Evolutionary conservation across 2,113 vertebrate genomes (phyloP), one percentile per base, ranked within the genome.

Genomic region (Heptranchias perlo): DNA sequence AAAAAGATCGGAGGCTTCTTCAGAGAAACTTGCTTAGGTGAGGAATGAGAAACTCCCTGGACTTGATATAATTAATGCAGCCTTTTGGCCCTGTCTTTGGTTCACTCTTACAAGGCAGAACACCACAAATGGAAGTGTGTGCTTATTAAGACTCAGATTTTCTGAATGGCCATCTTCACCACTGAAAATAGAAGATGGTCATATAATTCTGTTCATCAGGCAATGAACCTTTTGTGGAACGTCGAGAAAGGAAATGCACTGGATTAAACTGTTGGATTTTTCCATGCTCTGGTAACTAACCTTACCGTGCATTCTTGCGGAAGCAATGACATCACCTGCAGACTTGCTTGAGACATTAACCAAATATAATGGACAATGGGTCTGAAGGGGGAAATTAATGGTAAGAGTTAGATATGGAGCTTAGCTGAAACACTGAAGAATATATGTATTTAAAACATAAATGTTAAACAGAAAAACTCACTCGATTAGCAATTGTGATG

Each of bases 271-370:
- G 52, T 91, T 58, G 13, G 3, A n/a, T 94, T 65, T 58, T 65
- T 94, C 39, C 8, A 67, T 44, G 67, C 62, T 65, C 62, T 65
- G 61, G 61, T 28, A 94, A 95, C 44, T 14, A 61, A n/a, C 69
- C 97, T 97, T 97, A 99, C 99, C 99, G 97, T 99, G 99, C 99
- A 99, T 99, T 97, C 99, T 99, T 96, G 99, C 98, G 0, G 98
- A 97, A 0, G 99, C 99, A 0, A 99, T 97, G 0, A 99, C 98
- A 0, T 99, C 99, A 96, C 99, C 99, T 0, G 99, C 99, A 0
- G 99, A 98, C 98, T 99, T 98, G 96, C 99, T 99, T 97, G 99
- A 99, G 69, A 99, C 98, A 0, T 98, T 99, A 96, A 99, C 99
- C 96, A 99, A 98, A 97, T 99, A 99, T 97, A 99, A 97, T 0